Conservation (phyloP, 23 tunicate genomes). For the Corella eumyota region DNA sequence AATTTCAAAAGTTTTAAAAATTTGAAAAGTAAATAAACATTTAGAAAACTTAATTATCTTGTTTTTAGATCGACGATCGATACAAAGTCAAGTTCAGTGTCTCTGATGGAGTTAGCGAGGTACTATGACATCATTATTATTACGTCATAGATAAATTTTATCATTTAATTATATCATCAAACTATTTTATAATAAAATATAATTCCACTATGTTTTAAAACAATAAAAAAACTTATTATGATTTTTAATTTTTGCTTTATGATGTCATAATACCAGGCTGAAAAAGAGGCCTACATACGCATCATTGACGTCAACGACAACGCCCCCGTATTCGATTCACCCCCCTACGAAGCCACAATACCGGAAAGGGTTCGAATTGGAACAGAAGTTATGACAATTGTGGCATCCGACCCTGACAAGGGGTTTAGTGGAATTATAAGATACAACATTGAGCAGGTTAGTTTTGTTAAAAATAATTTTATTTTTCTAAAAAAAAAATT, state of each 20-base stretch:
- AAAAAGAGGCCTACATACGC: conserved; percentile 31
- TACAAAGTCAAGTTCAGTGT: conserved; percentile 47
- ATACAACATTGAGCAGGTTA: conserved; percentile 25
- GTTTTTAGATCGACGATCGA: conserved; percentile 17
- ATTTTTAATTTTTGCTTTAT: background rate
- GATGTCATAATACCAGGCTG: conserved; percentile 16
- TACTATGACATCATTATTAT: conserved; percentile 4
- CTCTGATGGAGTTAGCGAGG: conserved; percentile 20
- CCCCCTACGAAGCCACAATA: conserved; percentile 24
- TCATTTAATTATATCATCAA: too few relatives aligned
- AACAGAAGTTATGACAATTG: conserved; percentile 25
- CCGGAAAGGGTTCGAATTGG: conserved; percentile 29
- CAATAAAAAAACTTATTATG: background rate
- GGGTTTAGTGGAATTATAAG: conserved; percentile 33
- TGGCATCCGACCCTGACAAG: conserved; percentile 51
- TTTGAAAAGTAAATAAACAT: too few relatives aligned
- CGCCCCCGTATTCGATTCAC: conserved; percentile 45
- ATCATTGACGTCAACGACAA: conserved; percentile 74
- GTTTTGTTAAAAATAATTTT: too few relatives aligned
- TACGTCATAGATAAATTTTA: too few relatives aligned
- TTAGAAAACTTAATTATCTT: too few relatives aligned
- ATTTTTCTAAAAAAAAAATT: too few relatives aligned
- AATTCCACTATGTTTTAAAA: background rate
- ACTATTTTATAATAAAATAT: too few relatives aligned
- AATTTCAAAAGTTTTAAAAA: too few relatives aligned